Evolutionary conservation across 2,888 invertebrate species (phyloP).

Genomic region (Eupithecia pulchellata): DNA sequence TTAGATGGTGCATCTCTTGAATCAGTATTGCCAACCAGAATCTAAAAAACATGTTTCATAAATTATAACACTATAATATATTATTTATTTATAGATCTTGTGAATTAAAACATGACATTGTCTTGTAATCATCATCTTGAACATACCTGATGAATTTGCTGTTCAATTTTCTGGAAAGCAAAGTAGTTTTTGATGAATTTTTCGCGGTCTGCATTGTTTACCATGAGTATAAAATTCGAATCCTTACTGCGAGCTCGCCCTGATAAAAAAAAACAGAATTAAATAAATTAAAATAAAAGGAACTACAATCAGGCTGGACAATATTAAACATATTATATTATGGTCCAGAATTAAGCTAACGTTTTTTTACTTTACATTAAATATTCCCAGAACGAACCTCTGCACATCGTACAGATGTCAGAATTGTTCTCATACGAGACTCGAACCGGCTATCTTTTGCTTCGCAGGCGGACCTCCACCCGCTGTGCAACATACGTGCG

Average conservation of each 20-base stretch:
- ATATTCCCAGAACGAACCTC: not conserved
- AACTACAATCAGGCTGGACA: not conserved
- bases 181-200: slow-evolving; percentile 68
- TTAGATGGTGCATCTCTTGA: slow-evolving; percentile 81
- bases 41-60: slow-evolving; percentile 59
- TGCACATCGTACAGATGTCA: not conserved
- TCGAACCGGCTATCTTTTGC: not conserved
- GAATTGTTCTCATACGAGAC: not conserved
- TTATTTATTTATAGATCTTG: no score
- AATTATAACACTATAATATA: no score
- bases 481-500: not conserved
- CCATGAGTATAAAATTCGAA: slow-evolving; percentile 87
- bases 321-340: not conserved
- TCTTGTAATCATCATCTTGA: not conserved
- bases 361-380: not conserved
- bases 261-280: slow-evolving; percentile 42
- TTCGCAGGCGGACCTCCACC: not conserved
- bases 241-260: slow-evolving; percentile 89
- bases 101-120: not conserved
- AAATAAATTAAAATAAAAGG: not conserved
- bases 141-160: slow-evolving; percentile 74
- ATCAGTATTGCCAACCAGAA: slow-evolving; percentile 85
- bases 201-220: slow-evolving; percentile 59
- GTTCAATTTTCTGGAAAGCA: slow-evolving; percentile 81
- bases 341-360: no score